Evolutionary conservation across 2,797 vertebrate species (phyloP).

Genomic region (Hoplostethus mediterraneus): DNA sequence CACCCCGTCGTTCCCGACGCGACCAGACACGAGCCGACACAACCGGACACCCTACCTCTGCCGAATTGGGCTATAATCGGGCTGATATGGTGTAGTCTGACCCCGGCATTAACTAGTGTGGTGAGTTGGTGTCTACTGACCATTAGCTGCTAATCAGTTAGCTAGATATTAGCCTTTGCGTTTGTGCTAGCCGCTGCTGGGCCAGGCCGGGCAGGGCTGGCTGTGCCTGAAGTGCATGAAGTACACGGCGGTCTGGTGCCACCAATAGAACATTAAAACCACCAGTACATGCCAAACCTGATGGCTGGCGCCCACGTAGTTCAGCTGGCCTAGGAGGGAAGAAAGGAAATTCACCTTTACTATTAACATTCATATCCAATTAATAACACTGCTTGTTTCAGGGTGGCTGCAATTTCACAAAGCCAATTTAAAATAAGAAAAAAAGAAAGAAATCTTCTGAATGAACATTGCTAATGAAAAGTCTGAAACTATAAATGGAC

Average conservation of each 20-base stretch:
- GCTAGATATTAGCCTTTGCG: conserved; percentile 8
- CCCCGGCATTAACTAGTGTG: no score
- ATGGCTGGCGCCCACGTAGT: conserved; percentile 98
- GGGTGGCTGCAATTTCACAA: no score
- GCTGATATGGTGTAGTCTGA: no score
- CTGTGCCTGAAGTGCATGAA: conserved; percentile 96
- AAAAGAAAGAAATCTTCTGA: no score
- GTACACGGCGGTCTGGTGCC: conserved; percentile 94
- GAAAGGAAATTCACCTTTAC: neutral
- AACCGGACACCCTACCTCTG: no score
- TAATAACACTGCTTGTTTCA: no score
- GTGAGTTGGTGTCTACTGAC: neutral
- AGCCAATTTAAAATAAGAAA: no score
- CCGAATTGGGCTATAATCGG: no score
- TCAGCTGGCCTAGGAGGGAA: conserved; percentile 90
- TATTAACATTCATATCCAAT: neutral
- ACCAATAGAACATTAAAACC: conserved; percentile 98
- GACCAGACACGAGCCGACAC: no score
- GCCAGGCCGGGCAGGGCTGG: conserved; percentile 84
- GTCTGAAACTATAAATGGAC: no score
- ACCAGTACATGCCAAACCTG: conserved; percentile 98
- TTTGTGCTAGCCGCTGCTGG: conserved; percentile 61
- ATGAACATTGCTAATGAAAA: no score
- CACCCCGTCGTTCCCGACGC: no score
- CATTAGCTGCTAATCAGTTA: neutral